These are phyloP conservation scores for Bursaphelenchus mucronatus DNA, from an alignment of 1,140 invertebrate genomes.

Conservation along the genomic window DNA sequence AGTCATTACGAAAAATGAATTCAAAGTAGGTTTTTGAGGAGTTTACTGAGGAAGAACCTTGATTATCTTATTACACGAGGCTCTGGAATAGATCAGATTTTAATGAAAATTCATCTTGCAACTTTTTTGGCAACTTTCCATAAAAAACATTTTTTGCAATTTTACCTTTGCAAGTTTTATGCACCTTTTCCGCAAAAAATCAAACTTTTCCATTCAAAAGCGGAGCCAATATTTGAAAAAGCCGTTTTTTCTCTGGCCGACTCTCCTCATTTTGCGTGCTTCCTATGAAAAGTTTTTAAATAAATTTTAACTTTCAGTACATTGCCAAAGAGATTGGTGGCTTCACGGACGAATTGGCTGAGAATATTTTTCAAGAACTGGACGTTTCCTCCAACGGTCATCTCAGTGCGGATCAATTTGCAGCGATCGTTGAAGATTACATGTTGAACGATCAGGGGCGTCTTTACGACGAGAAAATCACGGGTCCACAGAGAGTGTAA, in stretches of 20 bases:
- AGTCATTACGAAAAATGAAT: conserved; percentile 46
- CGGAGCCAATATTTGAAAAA: no score
- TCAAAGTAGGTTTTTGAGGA: conserved; percentile 28
- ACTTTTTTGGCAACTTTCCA: no score
- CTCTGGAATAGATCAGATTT: no score
- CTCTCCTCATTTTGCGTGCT: no score
- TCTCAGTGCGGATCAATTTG: conserved; percentile 41
- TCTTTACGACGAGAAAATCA: neutral
- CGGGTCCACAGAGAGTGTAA: no score
- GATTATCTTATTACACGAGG: neutral
- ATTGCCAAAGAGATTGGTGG: conserved; percentile 50
- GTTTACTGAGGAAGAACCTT: neutral
- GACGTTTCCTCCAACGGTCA: conserved; percentile 44
- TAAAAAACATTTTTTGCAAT: no score
- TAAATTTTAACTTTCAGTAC: conserved; percentile 31
- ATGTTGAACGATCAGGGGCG: conserved; percentile 34
- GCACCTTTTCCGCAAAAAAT: no score
- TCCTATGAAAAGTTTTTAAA: conserved; percentile 1
- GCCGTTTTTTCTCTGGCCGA: no score
- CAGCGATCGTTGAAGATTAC: conserved; percentile 48
- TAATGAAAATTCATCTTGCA: neutral
- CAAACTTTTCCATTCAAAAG: no score
- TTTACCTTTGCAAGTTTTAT: neutral
- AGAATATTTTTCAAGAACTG: conserved; percentile 45
- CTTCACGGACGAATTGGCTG: conserved; percentile 44